A percentile compares a stretch with the other conserved stretches of the same genome.
These are phyloP conservation scores for Scaptomyza montana DNA, from an alignment of 1,140 invertebrate genomes.

Conservation along the genomic window DNA sequence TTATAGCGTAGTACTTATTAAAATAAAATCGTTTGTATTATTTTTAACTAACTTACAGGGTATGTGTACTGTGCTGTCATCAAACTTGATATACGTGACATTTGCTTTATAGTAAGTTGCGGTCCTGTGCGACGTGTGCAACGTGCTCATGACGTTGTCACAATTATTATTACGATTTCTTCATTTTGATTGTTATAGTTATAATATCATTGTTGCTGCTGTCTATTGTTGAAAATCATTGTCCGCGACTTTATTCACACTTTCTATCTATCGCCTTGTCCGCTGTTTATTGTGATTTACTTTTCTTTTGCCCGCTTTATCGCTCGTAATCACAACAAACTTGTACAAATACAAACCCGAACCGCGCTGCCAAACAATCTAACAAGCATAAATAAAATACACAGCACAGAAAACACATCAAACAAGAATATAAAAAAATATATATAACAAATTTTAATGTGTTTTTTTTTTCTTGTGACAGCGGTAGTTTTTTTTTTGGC, in stretches of 20 bases:
- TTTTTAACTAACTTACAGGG: slow-evolving; percentile 2
- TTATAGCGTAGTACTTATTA: neutral
- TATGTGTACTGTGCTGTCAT: neutral
- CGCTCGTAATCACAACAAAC: slow-evolving; percentile 74
- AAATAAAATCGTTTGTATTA: neutral
- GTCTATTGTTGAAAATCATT: slow-evolving; percentile 65
- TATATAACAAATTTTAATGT: slow-evolving; percentile 8
- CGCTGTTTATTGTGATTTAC: slow-evolving; percentile 68
- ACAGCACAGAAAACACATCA: slow-evolving; percentile 4
- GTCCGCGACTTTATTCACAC: slow-evolving; percentile 74
- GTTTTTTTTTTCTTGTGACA: slow-evolving; percentile 21
- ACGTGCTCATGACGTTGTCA: slow-evolving; percentile 73
- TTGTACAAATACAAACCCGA: slow-evolving; percentile 63
- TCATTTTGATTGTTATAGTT: slow-evolving; percentile 34
- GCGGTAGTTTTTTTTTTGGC: slow-evolving; percentile 50
- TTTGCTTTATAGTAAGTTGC: neutral
- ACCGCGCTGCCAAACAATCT: slow-evolving; percentile 42
- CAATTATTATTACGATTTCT: slow-evolving; percentile 72
- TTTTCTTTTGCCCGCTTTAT: slow-evolving; percentile 71
- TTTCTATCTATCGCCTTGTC: slow-evolving; percentile 66
- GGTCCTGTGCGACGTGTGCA: slow-evolving; percentile 21
- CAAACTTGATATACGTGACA: neutral
- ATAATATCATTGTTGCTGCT: slow-evolving; percentile 58
- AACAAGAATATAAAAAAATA: slow-evolving; percentile 32
- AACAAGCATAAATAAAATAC: slow-evolving; percentile 38